Evolutionary conservation across 2,888 invertebrate genomes (phyloP), one percentile per base, ranked within the genome.

Genomic region (Zonitis immaculata): DNA sequence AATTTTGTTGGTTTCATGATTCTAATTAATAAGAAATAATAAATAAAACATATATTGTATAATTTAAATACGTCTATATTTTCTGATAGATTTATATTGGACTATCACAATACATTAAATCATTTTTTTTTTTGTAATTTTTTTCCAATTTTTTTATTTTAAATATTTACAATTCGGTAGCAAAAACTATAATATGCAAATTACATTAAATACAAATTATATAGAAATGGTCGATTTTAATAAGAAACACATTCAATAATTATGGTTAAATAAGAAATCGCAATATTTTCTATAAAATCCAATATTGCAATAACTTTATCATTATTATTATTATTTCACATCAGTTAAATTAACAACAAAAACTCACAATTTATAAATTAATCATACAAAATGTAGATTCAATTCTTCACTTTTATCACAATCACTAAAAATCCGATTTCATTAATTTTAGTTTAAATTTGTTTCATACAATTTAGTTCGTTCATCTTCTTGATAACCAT

Each of bases 401-500:
- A 14, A 32, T 49, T 58, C 6, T 52, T 61, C 60, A 60, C 63
- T 51, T 59, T 59, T 65, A 65, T 65, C 65, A 65, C 65, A 65
- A 65, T 58, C 59, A 57, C 52, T 56, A 52, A 56, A 52, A 53
- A 44, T 52, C 43, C 22, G 46, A 6, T 45, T 53, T 51, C 56
- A 47, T 54, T 49, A 35, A 49, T 45, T 44, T 58, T 62, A 69
- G 56, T 72, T 80, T 56, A 67, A 60, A 54, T 65, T 65, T 55
- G 65, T 67, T 53, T 65, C 62, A 49, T 67, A 82, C 51, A 72
- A 66, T 39, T 64, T 55, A 46, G 65, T 76, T 77, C 80, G 76
- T 77, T 82, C 75, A 39, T 82, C 81, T 75, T 69, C 72, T 54
- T n/a, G n/a, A n/a, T n/a, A n/a, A n/a, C n/a, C n/a, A n/a, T 78